Evolutionary conservation across 2,797 vertebrate genomes (phyloP).

Genomic region (Chelon labrosus): DNA sequence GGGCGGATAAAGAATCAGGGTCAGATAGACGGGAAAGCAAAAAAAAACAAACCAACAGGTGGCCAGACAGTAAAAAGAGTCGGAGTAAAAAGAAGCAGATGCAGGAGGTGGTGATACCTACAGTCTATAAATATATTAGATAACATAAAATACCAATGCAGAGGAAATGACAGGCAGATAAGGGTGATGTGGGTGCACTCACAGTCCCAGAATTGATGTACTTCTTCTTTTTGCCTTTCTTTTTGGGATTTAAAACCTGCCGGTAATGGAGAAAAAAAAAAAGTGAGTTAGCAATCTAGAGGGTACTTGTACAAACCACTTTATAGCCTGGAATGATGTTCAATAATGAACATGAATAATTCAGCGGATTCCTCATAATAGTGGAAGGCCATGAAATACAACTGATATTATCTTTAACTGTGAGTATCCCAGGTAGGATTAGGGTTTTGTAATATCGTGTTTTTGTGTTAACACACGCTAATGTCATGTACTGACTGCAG

Average conservation of each 20-base stretch:
- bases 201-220: constrained; percentile 95
- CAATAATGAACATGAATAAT: constrained; percentile 64
- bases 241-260: constrained; percentile 94
- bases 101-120: constrained; percentile 28
- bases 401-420: constrained; percentile 26
- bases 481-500: too few species aligned
- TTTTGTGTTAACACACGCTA: too few species aligned
- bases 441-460: too few species aligned
- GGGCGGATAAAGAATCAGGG: background rate
- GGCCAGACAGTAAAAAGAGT: constrained; percentile 25
- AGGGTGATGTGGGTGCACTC: constrained; percentile 71
- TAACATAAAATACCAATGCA: constrained; percentile 13
- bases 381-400: constrained; percentile 12
- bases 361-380: constrained; percentile 45
- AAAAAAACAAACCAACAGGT: constrained; percentile 40
- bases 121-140: constrained; percentile 5
- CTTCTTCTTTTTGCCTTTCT: constrained; percentile 98
- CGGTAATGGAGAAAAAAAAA: constrained; percentile 1
- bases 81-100: constrained; percentile 36
- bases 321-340: constrained; percentile 41
- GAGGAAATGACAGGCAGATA: constrained; percentile 27
- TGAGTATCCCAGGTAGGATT: background rate
- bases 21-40: constrained; percentile 34
- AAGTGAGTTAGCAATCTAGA: constrained; percentile 29
- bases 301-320: constrained; percentile 48